Evolutionary conservation across 2,888 invertebrate species (phyloP), one percentile per base, ranked within the genome.

Genomic region (Endomychus coccineus): DNA sequence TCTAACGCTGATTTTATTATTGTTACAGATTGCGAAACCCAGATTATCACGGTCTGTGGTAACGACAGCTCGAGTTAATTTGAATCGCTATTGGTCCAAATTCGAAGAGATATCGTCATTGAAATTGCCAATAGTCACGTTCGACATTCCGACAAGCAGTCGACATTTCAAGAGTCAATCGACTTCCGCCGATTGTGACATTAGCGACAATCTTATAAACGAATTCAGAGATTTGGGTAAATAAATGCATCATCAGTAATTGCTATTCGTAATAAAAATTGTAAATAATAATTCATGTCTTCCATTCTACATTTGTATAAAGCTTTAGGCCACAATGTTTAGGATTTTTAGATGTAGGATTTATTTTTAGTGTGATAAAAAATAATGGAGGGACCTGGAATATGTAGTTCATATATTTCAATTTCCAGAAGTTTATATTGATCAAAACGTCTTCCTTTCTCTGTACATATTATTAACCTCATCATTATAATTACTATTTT

Each of bases 11-110:
- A 31, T 33, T 43, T 45, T 21, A 42, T 57, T 49, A 50, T 62
- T 58, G 43, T 64, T 73, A 58, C 69, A 77, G 77, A 68, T 68
- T 55, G 62, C 69, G 42, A 75, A 72, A 51, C 74, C 74, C 23
- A 69, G 69, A 52, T 68, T 78, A 40, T 71, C 76, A 9, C 66
- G 77, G 43, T 71, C 70, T 51, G 68, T 77, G 55, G 66, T 73
- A 28, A 64, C 66, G 48, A 71, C 74, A 17, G 69, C 76, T 51
- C 71, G 73, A 48, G 71, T 79, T 58, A 78, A 79, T 59, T 67
- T 79, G 45, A 78, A 78, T 64, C 70, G 71, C 60, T 75, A 75
- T 61, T 78, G 78, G 78, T 70, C 73, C 45, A 72, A 73, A 58
- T 72, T 79, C 45, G 77, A 77, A 51, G 61, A 74, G 46, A 69